Evolutionary conservation across 2,797 vertebrate species (phyloP), one percentile per base, ranked within the genome.

Genomic region (Ataeniobius toweri): DNA sequence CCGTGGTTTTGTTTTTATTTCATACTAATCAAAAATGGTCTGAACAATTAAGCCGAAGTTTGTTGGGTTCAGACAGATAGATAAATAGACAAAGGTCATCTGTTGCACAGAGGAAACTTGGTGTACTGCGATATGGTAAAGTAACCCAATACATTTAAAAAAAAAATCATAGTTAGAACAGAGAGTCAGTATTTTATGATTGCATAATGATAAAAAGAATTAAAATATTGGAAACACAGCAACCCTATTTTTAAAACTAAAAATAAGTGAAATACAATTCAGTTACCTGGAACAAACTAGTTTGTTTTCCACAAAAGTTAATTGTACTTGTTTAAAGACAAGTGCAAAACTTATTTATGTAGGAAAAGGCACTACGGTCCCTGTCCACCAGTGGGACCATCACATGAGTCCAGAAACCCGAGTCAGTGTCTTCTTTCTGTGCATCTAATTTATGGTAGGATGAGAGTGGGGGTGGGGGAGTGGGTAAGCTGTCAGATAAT

Each of bases 401-500:
- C 63, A 68, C 83, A 78, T 14, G 28, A 63, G 59, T 70, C 79
- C 53, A 46, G 18, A 50, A 82, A 76, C 44, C 22, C 0, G 24
- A 22, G 67, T 26, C 59, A 48, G 74, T 59, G 76, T 68, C 4
- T 5, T 68, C 50, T 76, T 82, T 74, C 78, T 68, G 75, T 76
- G 26, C 70, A 59, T 81, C 9, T 73, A 85, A 73, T 31, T 73
- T 72, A 85, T 74, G 22, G 80, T 80, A 41, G 61, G 78, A 84
- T 74, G 83, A 74, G 80, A 81, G 82, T 22, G 75, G 63, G 71
- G 53, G 31, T 75, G 69, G 71, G 73, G 69, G 53, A 8, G 69
- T 50, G 72, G 59, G 61, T 50, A 82, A 85, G 91, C 84, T 89
- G 89, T 91, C 85, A 91, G 84, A 92, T 91, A 91, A 89, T 84